Percentiles rank a stretch among this genome's conserved stretches.
phyloP scores from a whole-genome alignment of 2,797 vertebrate species.

The Dendrocincla fuliginosa region DNA sequence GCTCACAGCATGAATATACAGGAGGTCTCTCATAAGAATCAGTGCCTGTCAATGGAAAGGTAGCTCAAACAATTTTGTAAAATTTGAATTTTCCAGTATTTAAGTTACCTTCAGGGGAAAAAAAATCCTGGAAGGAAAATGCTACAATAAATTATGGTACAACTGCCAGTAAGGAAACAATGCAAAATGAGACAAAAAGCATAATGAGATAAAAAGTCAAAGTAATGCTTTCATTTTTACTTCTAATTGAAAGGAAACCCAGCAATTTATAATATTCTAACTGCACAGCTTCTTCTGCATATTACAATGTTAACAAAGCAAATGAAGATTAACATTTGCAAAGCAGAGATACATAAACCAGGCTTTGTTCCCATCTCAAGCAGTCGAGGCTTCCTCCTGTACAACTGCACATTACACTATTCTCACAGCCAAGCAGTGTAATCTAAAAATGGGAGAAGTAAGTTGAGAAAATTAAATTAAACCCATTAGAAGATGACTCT shows the following conservation, averaged over 20 bases:
- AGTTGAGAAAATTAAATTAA: not conserved
- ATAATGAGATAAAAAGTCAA: not conserved
- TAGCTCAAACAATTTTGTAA: not conserved
- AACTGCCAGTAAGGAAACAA: not conserved
- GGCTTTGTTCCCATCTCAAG: not conserved
- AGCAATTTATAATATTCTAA: not conserved
- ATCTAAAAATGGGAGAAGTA: not conserved
- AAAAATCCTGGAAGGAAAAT: not conserved
- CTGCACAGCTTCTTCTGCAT: not conserved
- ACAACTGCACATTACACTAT: not conserved
- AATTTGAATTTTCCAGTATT: not conserved
- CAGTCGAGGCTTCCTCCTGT: not conserved
- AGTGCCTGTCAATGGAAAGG: not conserved
- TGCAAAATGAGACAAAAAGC: not conserved
- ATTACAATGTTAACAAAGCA: not conserved
- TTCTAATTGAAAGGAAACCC: not conserved
- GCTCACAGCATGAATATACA: not conserved
- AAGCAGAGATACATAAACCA: not conserved
- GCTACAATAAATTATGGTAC: not conserved
- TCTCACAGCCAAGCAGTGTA: not conserved
- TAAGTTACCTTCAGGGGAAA: not conserved
- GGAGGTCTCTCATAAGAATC: not conserved
- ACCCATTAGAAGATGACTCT: not conserved
- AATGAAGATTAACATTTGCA: not conserved
- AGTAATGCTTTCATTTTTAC: not conserved